These are phyloP conservation scores for Oenanthe melanoleuca DNA, from an alignment of 2,113 vertebrate species.

Conservation along the genomic window DNA sequence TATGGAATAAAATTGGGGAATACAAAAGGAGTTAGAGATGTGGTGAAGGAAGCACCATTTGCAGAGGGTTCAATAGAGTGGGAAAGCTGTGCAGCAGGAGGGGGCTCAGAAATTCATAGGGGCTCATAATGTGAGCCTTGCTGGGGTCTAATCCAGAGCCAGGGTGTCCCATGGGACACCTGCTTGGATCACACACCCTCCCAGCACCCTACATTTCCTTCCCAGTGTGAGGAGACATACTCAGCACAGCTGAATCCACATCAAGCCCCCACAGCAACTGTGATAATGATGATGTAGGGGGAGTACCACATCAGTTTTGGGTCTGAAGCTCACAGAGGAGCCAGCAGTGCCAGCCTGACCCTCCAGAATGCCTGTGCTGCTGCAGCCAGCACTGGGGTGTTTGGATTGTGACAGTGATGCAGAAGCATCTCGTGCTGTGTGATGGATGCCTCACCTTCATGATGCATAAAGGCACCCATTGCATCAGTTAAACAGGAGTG, in stretches of 20 bases:
- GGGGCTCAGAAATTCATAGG: background rate
- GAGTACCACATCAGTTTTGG: background rate
- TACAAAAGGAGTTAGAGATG: background rate
- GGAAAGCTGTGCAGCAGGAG: background rate
- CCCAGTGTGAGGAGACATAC: background rate
- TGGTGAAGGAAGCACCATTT: background rate
- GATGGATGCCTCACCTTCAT: slow-evolving; percentile 28
- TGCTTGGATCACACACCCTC: background rate
- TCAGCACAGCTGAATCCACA: background rate
- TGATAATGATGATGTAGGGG: background rate
- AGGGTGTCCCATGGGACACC: background rate
- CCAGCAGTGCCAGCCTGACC: background rate
- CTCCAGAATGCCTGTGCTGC: accelerated
- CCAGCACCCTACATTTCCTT: accelerated
- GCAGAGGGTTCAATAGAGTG: background rate
- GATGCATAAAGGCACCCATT: background rate
- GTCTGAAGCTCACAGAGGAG: background rate
- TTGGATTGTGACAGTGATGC: background rate
- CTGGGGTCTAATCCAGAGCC: background rate
- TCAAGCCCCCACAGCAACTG: background rate
- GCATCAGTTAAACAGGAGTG: background rate
- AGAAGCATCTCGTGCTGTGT: accelerated
- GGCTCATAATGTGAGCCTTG: background rate
- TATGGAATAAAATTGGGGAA: slow-evolving; percentile 40
- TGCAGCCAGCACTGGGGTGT: background rate